These are phyloP conservation scores for Rhizoglyphus robini DNA, from an alignment of 1,140 invertebrate species.

Conservation along the genomic window DNA sequence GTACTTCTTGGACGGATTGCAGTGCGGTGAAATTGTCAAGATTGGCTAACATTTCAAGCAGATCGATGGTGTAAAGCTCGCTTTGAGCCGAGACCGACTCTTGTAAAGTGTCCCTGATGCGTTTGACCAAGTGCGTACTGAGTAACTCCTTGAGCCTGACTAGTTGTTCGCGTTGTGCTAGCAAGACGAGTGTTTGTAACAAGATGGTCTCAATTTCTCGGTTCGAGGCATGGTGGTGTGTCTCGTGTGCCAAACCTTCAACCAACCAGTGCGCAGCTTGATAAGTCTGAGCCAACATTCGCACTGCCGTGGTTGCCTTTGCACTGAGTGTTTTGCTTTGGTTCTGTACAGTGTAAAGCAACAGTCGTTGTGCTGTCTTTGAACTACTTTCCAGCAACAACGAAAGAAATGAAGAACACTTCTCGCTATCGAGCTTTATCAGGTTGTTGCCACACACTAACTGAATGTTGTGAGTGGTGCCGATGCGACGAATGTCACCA, in stretches of 20 bases:
- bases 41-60: slow-evolving; percentile 1
- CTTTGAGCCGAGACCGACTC: background rate
- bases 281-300: background rate
- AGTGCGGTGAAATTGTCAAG: slow-evolving; percentile 1
- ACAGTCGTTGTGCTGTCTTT: slow-evolving; percentile 4
- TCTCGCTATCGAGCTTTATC: background rate
- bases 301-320: background rate
- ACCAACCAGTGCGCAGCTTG: background rate
- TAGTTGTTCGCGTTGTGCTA: slow-evolving; percentile 3
- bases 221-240: background rate
- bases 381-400: slow-evolving; percentile 2
- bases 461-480: slow-evolving; percentile 6
- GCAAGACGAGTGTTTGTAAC: background rate
- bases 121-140: background rate
- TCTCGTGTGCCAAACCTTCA: background rate
- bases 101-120: background rate
- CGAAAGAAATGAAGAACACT: background rate
- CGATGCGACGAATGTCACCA: slow-evolving; percentile 4
- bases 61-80: background rate
- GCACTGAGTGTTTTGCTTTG: background rate
- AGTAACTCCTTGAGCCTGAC: slow-evolving; percentile 5
- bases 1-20: background rate
- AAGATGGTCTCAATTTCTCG: background rate
- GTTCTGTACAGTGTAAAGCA: background rate
- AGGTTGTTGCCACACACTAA: background rate